Base-by-base conservation (phyloP, 2,113 vertebrate species). In the Thalassarche chlororhynchos region DNA sequence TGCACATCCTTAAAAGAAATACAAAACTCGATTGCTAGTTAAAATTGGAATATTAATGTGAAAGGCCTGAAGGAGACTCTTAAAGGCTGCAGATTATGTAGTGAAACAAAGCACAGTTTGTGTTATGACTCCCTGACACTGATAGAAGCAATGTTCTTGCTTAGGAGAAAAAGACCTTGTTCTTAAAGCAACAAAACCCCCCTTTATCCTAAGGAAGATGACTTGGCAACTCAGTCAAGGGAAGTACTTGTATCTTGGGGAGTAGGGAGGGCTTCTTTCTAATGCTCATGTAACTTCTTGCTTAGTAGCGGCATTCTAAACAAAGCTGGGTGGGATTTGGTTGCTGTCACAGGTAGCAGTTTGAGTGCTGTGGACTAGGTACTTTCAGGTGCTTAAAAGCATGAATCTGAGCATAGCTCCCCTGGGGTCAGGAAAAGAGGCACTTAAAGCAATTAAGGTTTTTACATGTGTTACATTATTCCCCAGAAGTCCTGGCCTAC, bases 141-240 rank as follows among this genome's bases (percentile, higher is more conserved):
- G 46, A 82, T 6, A 74, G 79, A 34, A 95, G 44, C 77, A 52
- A 62, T 55, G 47, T 44, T 94, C 74, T 79, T 90, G 68, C 44
- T 68, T 84, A 47, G 55, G 72, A 96, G 77, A 90, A 62, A 86
- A 86, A 93, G n/a, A 54, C 60, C 71, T 84, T 96, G 55, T 95
- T 94, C 66, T 89, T 87, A 94, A 87, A 87, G 76, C 84, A 89
- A 88, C 87, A 97, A 74, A 62, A 12, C 14, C 44, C 49, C 10
- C 38, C 36, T 96, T 96, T 94, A 62, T 95, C 18, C 47, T 61
- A 69, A 65, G 61, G 52, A 40, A 40, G 36, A 92, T 81, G 49
- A 55, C 42, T 87, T 82, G 62, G 60, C 40, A 75, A 31, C n/a
- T 78, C 24, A 5, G 42, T 84, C 15, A 51, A 65, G 70, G 38